Conservation (phyloP, 2,797 vertebrate species). For the Masticophis lateralis region DNA sequence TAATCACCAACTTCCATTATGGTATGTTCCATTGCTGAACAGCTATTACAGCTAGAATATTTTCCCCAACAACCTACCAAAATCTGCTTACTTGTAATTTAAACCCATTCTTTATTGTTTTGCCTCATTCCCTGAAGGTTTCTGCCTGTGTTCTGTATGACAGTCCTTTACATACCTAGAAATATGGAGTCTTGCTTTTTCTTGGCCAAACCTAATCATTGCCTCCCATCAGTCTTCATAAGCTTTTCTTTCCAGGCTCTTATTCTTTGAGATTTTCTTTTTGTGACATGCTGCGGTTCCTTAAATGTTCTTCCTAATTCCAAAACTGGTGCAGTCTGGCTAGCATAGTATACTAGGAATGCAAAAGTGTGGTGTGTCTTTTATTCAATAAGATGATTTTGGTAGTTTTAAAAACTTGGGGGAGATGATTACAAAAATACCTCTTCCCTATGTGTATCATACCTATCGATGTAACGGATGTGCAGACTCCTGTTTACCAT, state of each 20-base stretch:
- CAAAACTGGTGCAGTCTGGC: neutral
- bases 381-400: conserved; percentile 30
- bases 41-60: neutral
- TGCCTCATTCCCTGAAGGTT: neutral
- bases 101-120: neutral
- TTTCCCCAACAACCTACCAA: neutral
- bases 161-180: neutral
- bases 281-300: neutral
- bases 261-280: neutral
- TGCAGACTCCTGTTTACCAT: conserved; percentile 55
- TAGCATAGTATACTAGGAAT: neutral
- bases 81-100: neutral
- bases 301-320: neutral
- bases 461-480: conserved; percentile 46
- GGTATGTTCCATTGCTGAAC: neutral
- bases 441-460: neutral
- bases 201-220: neutral
- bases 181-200: neutral
- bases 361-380: neutral
- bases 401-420: neutral
- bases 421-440: neutral
- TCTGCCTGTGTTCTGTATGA: neutral
- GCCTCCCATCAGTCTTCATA: neutral
- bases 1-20: neutral
- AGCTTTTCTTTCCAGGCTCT: neutral